Conservation (phyloP, 2,113 vertebrate species). For the Prionailurus bengalensis region DNA sequence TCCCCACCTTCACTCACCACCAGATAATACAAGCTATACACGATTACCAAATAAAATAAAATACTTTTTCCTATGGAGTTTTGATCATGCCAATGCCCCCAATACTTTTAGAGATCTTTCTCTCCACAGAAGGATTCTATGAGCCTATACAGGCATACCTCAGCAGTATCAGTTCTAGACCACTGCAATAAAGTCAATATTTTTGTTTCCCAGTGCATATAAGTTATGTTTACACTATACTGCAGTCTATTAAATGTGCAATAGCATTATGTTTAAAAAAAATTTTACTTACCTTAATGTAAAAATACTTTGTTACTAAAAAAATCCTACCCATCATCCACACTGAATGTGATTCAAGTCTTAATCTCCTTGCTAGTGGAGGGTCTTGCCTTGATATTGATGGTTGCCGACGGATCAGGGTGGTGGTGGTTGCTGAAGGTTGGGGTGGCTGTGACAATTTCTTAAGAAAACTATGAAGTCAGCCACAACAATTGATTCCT, state of each 20-base stretch:
- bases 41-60: neutral
- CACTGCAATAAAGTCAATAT: neutral
- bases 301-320: neutral
- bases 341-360: neutral
- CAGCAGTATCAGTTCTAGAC: neutral
- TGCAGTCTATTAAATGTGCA: neutral
- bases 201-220: neutral
- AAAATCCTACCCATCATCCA: neutral
- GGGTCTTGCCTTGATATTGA: neutral
- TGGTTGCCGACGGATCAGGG: neutral
- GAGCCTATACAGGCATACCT: neutral
- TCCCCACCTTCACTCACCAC: neutral
- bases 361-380: neutral
- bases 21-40: neutral
- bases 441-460: neutral
- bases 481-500: neutral
- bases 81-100: neutral
- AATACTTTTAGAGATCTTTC: neutral
- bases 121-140: neutral
- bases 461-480: neutral
- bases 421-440: neutral
- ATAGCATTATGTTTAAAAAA: neutral
- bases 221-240: neutral
- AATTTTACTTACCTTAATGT: neutral
- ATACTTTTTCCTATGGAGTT: neutral